Base-by-base conservation (phyloP, 1,140 invertebrate species). In the Brachionus asplanchnoidis region DNA sequence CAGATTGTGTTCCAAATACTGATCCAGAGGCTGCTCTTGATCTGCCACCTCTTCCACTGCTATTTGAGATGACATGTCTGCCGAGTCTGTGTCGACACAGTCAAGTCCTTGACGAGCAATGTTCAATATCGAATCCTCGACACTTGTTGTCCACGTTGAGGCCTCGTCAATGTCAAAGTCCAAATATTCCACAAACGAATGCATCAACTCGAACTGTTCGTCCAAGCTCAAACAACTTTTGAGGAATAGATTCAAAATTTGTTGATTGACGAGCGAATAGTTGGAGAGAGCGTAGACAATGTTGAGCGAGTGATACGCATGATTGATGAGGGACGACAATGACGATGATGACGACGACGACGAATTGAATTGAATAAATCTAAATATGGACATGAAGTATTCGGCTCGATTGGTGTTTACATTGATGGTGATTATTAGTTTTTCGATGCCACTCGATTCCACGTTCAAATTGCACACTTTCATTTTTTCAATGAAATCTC, bases 371-470 rank as follows among this genome's bases (percentile, higher is more conserved):
- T 82, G 65, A 42, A 86, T 88, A 85, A 92, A 94, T 90, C 94
- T 94, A 0, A 93, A 92, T 50, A 95, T 92, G 85, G 94, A 95
- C 11, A 95, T 90, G 85, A 95, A 92, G 87, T 95, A 93, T 88
- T 95, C 94, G 0, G 94, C 93, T 87, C 92, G 92, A 3, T 92
- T 92, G 4, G 91, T 93, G 11, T 93, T 90, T 11, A 93, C 92
- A 91, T 95, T 95, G 12, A 95, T 91, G 83, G 94, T 93, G n/a
- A 96, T 88, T 0, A 97, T 90, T 8, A 97, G 91, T 86, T 94
- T 93, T 73, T 93, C 94, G 3, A 97, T 88, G 4, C 93, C 93
- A 0, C 93, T 92, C 0, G 95, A 89, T 26, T 95, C 89, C 14
- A 94, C 53, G 7, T 88, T 86, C 5, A 88, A 87, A 5, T 88